phyloP scores from a whole-genome alignment of 2,797 vertebrate species.

The Cossypha heuglini region DNA sequence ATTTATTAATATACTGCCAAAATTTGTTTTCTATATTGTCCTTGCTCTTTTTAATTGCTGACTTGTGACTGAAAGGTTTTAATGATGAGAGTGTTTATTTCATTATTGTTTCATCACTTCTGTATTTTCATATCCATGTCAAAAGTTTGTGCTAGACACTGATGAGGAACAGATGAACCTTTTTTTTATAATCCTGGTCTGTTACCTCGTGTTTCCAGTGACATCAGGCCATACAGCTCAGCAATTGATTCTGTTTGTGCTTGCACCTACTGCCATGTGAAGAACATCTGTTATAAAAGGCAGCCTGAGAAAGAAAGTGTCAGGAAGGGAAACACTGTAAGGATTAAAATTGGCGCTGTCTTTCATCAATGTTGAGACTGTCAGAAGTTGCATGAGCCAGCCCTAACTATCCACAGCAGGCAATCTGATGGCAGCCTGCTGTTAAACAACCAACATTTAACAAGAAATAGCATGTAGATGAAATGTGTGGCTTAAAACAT shows the following conservation, averaged over 20 bases:
- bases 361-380: conserved; percentile 64
- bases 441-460: conserved; percentile 73
- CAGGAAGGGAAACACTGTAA: conserved; percentile 48
- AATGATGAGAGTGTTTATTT: not conserved
- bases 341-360: conserved; percentile 56
- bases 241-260: not conserved
- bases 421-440: conserved; percentile 72
- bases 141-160: not conserved
- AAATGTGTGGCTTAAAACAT: conserved; percentile 64
- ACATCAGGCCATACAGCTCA: not conserved
- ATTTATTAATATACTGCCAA: not conserved
- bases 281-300: not conserved
- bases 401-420: conserved; percentile 63
- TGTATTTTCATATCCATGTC: not conserved
- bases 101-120: not conserved
- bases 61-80: not conserved
- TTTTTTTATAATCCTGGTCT: not conserved
- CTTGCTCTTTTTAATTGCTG: not conserved
- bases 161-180: not conserved
- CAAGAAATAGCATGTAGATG: conserved; percentile 67
- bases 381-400: conserved; percentile 63
- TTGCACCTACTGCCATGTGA: not conserved
- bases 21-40: rapidly evolving
- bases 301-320: not conserved
- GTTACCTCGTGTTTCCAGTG: not conserved